These are phyloP conservation scores for Notospermus geniculatus DNA, from an alignment of 1,140 invertebrate genomes.

Conservation along the genomic window DNA sequence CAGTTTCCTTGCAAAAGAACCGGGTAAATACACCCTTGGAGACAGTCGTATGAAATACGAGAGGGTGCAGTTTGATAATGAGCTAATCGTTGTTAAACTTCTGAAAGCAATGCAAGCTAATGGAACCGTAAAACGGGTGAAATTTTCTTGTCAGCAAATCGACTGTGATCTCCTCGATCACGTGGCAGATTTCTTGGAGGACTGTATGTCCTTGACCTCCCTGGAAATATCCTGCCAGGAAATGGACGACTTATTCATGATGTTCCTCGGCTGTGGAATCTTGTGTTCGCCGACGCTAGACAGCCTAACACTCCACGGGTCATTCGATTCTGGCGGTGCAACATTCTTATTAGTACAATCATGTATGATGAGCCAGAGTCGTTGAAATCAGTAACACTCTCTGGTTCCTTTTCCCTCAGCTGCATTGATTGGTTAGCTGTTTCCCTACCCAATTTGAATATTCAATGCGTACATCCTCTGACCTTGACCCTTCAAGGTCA, in stretches of 20 bases:
- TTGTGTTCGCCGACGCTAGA: background rate
- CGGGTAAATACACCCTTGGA: background rate
- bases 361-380: background rate
- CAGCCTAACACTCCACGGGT: background rate
- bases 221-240: background rate
- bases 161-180: constrained; percentile 4
- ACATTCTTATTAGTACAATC: background rate
- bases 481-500: constrained; percentile 1
- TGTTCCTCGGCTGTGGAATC: constrained; percentile 10
- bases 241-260: constrained; percentile 7
- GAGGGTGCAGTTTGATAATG: background rate
- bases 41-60: background rate
- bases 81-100: constrained; percentile 4
- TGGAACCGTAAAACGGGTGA: background rate
- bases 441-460: background rate
- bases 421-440: constrained; percentile 4
- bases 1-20: background rate
- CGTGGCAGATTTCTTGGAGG: background rate
- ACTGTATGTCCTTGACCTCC: background rate
- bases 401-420: background rate
- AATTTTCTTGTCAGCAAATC: background rate
- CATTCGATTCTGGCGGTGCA: background rate
- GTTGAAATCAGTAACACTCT: background rate
- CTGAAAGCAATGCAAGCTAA: background rate
- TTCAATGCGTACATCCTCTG: background rate